These are phyloP conservation scores for Apus apus DNA, from an alignment of 2,113 vertebrate genomes.

Conservation along the genomic window DNA sequence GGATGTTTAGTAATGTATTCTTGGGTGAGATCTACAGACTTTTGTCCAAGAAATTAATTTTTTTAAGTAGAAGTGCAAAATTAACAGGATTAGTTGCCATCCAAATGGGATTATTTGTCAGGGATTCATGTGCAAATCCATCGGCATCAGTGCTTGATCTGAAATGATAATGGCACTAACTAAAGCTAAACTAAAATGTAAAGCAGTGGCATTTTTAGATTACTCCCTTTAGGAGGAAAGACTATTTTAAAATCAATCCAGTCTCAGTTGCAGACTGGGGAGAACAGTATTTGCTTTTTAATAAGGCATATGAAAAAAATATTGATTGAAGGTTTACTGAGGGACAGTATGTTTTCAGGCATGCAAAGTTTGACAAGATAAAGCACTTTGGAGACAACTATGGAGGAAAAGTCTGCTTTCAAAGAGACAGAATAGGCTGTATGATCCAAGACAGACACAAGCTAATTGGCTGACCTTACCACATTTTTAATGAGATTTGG, in stretches of 20 bases:
- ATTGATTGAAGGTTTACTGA: background rate
- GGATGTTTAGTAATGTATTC: background rate
- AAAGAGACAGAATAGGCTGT: background rate
- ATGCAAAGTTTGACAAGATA: background rate
- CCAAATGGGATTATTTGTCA: background rate
- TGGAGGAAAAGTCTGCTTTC: background rate
- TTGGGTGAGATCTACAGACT: background rate
- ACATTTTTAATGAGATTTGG: background rate
- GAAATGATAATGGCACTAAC: background rate
- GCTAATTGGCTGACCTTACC: background rate
- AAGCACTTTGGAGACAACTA: background rate
- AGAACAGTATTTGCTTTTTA: background rate
- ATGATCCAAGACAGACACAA: background rate
- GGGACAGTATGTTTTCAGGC: background rate
- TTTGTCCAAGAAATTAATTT: background rate
- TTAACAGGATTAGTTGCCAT: background rate
- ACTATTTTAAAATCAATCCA: background rate
- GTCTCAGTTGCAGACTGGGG: background rate
- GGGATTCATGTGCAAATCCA: background rate
- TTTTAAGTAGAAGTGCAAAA: background rate
- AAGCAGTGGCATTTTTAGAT: slow-evolving; percentile 19
- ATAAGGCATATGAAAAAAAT: background rate
- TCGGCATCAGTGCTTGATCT: background rate
- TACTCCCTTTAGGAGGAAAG: slow-evolving; percentile 6
- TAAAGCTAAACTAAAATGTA: background rate